Base-by-base conservation (phyloP, 2,113 vertebrate species). In the Phainopepla nitens region DNA sequence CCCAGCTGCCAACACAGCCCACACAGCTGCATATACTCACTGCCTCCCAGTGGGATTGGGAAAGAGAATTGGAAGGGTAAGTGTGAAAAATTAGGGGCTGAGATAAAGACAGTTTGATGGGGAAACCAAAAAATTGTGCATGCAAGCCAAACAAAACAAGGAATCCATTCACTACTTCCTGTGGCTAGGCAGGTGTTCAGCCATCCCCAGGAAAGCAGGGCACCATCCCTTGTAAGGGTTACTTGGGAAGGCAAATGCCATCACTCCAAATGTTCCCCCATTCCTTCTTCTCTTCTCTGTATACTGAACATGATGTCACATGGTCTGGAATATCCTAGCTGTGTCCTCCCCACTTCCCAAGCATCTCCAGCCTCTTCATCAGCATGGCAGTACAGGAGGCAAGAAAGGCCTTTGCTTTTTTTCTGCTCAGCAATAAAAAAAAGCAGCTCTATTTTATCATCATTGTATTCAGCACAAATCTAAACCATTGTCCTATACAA, bases 1-100 rank as follows among this genome's bases (percentile, higher is more conserved):
- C 12, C 2, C 6, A 80, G 10, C 11, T 81, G 36, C 5, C 0
- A 72, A 5, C 20, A 2, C 35, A 50, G 31, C 25, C 29, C 20
- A 57, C 22, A 57, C 22, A 65, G 42, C 76, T 54, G 10, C 42
- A 15, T 9, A 3, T 9, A 3, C n/a, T 47, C 35, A 15, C 35
- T 72, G 22, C 44, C 23, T 23, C 22, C 9, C 0, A 1, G 8
- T 57, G 36, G 15, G 44, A 15, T 0, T 22, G 3, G 15, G 14
- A 27, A 27, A 23, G 35, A 31, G 7, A 44, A 44, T 2, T 22
- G 17, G 22, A 60, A 51, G 25, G 27, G 17, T 76, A 44, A 68
- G 36, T 35, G 60, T 11, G 42, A 65, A 47, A 28, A 75, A 41
- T 29, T 42, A 54, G 7, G 13, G 20, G 3, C 7, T 35, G 13